Evolutionary conservation across 2,888 invertebrate species (phyloP), one percentile per base, ranked within the genome.

Genomic region (Ectemnius continuus): DNA sequence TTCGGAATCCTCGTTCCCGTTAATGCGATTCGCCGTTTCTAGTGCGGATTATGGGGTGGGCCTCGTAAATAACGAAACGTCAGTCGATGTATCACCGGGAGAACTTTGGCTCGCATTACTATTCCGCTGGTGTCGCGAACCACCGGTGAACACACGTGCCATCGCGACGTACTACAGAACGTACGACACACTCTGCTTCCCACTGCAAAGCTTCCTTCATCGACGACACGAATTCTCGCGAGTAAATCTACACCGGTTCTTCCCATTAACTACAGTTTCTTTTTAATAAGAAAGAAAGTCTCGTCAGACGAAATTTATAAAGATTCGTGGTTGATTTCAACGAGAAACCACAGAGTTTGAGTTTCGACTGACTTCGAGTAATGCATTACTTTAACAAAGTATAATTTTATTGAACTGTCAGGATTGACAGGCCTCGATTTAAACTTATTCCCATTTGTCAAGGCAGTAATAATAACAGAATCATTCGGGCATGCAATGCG

Each of bases 61-160:
- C 52, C 82, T 78, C 87, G 84, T 89, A 88, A 89, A 88, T 89
- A 89, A 88, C 88, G 83, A 84, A 84, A 85, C 82, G 84, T 86
- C 87, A 79, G 85, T 85, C 87, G 86, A 88, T 88, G 87, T 86
- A 88, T 88, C 88, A 87, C 84, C 80, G 83, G 36, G 36, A 78
- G 82, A 83, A 84, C 83, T 85, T 88, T 82, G 81, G 85, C 84
- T 85, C 85, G 81, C 86, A 89, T 89, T 88, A 86, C 87, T 88
- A 89, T 89, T 89, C 89, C 70, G 59, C 23, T 56, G 66, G 76
- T 70, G 75, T 81, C 62, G 68, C 79, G 79, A 82, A 81, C 82
- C 79, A 76, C 80, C 80, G 80, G 70, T 62, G 72, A 65, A 60
- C 76, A 73, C 76, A 67, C 73, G 70, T 70, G 70, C 74, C 52